Base-by-base conservation (phyloP, 2,113 vertebrate genomes). In the Acrocephalus arundinaceus region DNA sequence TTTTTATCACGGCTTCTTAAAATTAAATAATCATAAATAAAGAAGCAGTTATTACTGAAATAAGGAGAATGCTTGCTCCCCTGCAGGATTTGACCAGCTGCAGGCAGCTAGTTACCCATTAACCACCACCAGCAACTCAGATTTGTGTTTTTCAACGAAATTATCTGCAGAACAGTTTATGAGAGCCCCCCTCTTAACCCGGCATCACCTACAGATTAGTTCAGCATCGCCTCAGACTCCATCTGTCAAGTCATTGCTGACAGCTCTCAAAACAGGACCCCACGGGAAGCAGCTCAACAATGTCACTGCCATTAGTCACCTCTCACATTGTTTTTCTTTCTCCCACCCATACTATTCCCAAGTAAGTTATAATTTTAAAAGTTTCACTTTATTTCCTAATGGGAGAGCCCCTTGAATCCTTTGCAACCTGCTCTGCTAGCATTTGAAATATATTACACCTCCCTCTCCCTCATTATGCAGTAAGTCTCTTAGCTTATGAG, bases 401-500 rank as follows among this genome's bases (percentile, higher is more conserved):
- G 66, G 62, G 74, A 94, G 67, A 90, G 28, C 17, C 87, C 72
- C 51, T 30, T 43, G 78, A 92, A 90, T 63, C 63, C 81, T 57
- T 66, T n/a, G 21, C 13, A 89, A 90, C 72, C 0, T 39, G 1
- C 67, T 59, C 63, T 59, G 35, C 11, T 30, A 35, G 41, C n/a
- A 19, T 28, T 46, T 55, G 57, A 86, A 35, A 41, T 55, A 15
- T 55, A 82, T 79, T 75, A 70, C 77, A 92, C 66, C 57, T 73
- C 68, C 59, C 48, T 81, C 78, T 51, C 54, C 63, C 54, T 88
- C 88, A 90, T 95, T 78, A 95, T 25, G 52, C 79, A 41, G 13
- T 84, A 94, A 97, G 70, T 74, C 35, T 95, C 81, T 94, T 91
- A 93, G 79, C 66, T 95, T 95, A 78, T 49, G 72, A 94, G 58